Conservation (phyloP, 2,888 invertebrate genomes). For the Cheiracanthium punctorium region DNA sequence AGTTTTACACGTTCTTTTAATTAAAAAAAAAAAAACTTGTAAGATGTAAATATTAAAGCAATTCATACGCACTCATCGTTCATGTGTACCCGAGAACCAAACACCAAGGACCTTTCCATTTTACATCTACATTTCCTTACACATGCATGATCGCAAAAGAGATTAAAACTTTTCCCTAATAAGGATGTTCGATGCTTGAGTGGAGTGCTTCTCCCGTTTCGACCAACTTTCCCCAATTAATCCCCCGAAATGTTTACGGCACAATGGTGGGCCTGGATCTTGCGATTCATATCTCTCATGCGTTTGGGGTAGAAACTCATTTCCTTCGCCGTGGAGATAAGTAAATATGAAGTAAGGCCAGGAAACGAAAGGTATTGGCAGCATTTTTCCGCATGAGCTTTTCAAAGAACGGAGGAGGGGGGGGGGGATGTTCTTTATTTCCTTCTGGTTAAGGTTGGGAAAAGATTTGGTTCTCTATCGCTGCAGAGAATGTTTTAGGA, state of each 20-base stretch:
- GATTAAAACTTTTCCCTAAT: constrained; percentile 8
- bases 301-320: background rate
- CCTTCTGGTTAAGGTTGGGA: no score
- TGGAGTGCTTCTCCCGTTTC: background rate
- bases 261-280: background rate
- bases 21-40: no score
- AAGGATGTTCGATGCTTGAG: background rate
- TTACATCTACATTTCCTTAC: background rate
- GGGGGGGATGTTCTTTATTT: no score
- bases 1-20: no score
- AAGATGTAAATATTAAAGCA: no score
- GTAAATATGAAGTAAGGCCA: background rate
- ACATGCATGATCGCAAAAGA: background rate
- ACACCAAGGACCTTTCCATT: no score
- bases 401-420: background rate
- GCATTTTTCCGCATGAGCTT: background rate
- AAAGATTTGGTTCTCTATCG: no score
- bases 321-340: background rate
- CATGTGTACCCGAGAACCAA: no score
- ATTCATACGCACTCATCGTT: no score
- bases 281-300: background rate
- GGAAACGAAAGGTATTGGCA: background rate
- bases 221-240: background rate
- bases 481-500: no score
- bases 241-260: constrained; percentile 2